These are phyloP conservation scores for Ceyx melanurus DNA, from an alignment of 2,113 vertebrate genomes.

Conservation along the genomic window DNA sequence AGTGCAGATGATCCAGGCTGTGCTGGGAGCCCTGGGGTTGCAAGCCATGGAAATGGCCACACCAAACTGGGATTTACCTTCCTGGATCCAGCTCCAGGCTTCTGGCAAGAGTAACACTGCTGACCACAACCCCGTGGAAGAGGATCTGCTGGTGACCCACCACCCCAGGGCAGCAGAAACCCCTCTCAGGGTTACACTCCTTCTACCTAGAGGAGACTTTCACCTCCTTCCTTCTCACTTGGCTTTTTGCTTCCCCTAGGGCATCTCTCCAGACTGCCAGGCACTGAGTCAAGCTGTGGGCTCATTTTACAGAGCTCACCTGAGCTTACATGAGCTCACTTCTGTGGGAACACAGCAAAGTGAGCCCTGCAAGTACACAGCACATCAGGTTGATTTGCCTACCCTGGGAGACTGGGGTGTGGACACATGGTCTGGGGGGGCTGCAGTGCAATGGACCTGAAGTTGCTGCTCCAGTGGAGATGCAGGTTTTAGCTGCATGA, in stretches of 20 bases:
- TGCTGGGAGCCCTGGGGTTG: background rate
- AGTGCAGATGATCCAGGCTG: background rate
- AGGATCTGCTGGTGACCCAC: background rate
- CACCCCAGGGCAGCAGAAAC: background rate
- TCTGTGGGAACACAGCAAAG: background rate
- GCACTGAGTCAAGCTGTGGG: background rate
- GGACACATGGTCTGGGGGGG: background rate
- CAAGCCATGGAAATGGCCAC: background rate
- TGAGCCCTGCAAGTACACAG: background rate
- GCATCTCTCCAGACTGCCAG: background rate
- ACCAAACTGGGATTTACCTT: background rate
- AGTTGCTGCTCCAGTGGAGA: background rate
- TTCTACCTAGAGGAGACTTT: background rate
- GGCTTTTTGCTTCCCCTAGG: background rate
- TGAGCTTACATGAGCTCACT: background rate
- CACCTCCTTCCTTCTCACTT: background rate
- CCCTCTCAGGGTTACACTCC: background rate
- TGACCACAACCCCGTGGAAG: accelerated
- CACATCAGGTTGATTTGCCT: background rate
- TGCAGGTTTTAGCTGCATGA: background rate
- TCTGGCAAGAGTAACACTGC: accelerated
- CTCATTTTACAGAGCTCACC: background rate
- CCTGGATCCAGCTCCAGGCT: background rate
- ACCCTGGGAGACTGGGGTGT: background rate
- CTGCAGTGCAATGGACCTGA: background rate